Evolutionary conservation across 53 echinoderm and acorn worm species (phyloP).

Genomic region (Holothuria leucospilota): DNA sequence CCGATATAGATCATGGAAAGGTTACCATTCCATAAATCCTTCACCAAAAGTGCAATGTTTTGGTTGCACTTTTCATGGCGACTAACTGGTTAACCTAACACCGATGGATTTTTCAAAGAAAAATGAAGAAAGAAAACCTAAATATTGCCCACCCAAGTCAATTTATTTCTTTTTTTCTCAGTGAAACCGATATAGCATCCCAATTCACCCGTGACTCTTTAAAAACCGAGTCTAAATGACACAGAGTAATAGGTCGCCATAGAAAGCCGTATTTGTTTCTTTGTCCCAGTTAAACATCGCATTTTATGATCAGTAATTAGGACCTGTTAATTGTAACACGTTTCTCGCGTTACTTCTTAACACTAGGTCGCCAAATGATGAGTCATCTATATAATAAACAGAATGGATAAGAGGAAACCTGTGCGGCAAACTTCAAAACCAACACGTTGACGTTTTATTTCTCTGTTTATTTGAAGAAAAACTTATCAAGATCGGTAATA

Average conservation of each 20-base stretch:
- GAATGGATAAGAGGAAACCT: neutral
- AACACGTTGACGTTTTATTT: conserved; percentile 33
- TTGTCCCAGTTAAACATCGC: conserved; percentile 27
- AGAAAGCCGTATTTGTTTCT: neutral
- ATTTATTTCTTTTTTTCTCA: neutral
- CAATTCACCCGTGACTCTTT: conserved; percentile 12
- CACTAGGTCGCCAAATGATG: conserved; percentile 34
- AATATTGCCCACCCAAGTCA: conserved; percentile 33
- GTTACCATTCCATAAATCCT: too few species aligned
- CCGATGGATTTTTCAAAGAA: neutral
- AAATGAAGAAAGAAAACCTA: conserved; percentile 16
- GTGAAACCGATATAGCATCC: conserved; percentile 22
- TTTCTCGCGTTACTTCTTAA: conserved; percentile 43
- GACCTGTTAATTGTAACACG: conserved; percentile 32
- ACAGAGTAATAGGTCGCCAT: neutral
- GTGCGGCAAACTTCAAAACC: conserved; percentile 36
- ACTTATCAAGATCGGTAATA: conserved; percentile 36
- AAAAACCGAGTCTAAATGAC: conserved; percentile 16
- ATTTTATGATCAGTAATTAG: conserved; percentile 39
- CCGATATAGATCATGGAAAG: too few species aligned
- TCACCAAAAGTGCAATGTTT: too few species aligned
- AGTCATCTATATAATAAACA: neutral
- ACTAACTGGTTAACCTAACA: too few species aligned
- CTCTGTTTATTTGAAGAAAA: conserved; percentile 41
- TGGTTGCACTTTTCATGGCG: too few species aligned